phyloP scores from a whole-genome alignment of 2,888 invertebrate species.

The Drosophila barbarae region DNA sequence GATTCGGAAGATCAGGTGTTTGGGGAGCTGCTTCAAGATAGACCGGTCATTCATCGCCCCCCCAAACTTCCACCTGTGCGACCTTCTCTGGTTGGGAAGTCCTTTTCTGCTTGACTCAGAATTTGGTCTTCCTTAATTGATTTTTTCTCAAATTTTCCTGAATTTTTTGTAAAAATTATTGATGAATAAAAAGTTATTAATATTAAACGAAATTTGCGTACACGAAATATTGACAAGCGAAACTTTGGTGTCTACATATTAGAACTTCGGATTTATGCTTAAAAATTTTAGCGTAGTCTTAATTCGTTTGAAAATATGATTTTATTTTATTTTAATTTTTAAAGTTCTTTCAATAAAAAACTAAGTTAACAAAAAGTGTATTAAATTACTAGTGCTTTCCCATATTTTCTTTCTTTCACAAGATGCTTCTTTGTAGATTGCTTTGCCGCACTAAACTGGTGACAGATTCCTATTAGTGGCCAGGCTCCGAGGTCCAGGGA shows the following conservation, averaged over 20 bases:
- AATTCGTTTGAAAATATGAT: background rate
- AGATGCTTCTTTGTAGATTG: background rate
- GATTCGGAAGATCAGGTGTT: conserved; percentile 56
- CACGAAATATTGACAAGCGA: conserved; percentile 34
- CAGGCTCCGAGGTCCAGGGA: conserved; percentile 40
- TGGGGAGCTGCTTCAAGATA: conserved; percentile 48
- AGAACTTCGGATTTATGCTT: background rate
- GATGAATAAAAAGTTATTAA: conserved; percentile 12
- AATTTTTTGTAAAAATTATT: conserved; percentile 9
- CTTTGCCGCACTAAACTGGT: conserved; percentile 7
- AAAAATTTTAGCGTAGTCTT: background rate
- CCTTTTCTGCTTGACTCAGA: conserved; percentile 21
- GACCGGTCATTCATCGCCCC: conserved; percentile 42
- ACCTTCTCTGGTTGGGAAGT: background rate
- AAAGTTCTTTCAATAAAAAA: background rate
- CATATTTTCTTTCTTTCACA: background rate
- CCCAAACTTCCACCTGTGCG: background rate
- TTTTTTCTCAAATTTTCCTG: conserved; percentile 27
- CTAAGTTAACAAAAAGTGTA: background rate
- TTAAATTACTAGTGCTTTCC: too few species aligned
- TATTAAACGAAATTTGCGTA: conserved; percentile 20
- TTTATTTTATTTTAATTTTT: background rate
- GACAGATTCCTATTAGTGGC: conserved; percentile 14
- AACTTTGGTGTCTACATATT: conserved; percentile 27
- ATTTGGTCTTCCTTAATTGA: conserved; percentile 49